Conservation (phyloP, 2,888 invertebrate species). For the Agrochola lota region DNA sequence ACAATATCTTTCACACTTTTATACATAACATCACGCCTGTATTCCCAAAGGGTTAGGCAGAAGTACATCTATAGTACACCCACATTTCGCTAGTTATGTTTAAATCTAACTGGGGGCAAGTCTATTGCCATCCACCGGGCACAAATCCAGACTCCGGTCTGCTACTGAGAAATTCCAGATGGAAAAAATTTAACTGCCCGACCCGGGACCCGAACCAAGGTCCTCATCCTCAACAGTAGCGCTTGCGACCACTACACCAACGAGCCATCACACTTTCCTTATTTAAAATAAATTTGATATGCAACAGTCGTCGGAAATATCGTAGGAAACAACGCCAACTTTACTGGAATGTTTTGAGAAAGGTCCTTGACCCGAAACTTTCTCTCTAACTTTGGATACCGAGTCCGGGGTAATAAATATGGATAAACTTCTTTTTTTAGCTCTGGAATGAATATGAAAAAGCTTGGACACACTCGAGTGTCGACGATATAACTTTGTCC, state of each 20-base stretch:
- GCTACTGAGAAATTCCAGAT: background rate
- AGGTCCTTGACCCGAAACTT: conserved; percentile 85
- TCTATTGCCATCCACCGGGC: background rate
- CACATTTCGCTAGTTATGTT: background rate
- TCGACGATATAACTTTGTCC: conserved; percentile 19
- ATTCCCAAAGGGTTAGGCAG: background rate
- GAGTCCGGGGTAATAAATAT: conserved; percentile 79
- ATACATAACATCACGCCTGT: background rate
- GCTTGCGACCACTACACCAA: background rate
- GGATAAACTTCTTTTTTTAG: conserved; percentile 72
- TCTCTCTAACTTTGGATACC: conserved; percentile 75
- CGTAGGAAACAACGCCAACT: conserved; percentile 66
- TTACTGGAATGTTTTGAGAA: conserved; percentile 75
- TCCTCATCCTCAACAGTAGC: background rate
- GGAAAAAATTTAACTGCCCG: background rate
- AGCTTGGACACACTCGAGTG: conserved; percentile 46
- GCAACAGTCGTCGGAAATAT: conserved; percentile 40
- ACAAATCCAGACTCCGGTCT: background rate
- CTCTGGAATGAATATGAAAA: conserved; percentile 61
- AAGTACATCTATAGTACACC: background rate
- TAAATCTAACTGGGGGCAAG: background rate
- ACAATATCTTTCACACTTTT: no score
- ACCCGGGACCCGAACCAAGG: background rate
- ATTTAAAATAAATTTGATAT: conserved; percentile 21
- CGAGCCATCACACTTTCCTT: conserved; percentile 31